phyloP scores from a whole-genome alignment of 2,888 invertebrate genomes.

The Uropetala carovei region DNA sequence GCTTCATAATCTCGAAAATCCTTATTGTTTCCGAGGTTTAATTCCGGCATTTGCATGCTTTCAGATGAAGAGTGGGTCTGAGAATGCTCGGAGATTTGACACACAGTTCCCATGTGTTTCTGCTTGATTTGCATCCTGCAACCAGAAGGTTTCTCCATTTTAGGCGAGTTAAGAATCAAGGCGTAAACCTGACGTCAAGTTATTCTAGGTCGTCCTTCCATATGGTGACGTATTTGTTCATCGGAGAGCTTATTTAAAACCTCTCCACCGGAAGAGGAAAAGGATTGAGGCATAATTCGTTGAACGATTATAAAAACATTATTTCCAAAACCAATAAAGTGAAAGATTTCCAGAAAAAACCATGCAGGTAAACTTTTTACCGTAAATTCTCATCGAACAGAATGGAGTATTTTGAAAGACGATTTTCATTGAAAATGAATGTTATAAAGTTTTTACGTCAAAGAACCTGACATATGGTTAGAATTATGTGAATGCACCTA shows the following conservation, averaged over 20 bases:
- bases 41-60: conserved; percentile 28
- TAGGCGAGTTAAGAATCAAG: not conserved
- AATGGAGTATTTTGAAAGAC: too few species aligned
- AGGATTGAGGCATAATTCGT: too few species aligned
- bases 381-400: too few species aligned
- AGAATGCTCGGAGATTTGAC: conserved; percentile 13
- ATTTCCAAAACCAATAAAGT: too few species aligned
- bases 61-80: not conserved
- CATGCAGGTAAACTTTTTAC: too few species aligned
- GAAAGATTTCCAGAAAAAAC: too few species aligned
- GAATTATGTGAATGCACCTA: too few species aligned
- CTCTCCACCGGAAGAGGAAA: not conserved
- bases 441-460: too few species aligned
- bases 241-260: not conserved
- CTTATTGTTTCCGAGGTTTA: conserved; percentile 32
- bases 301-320: too few species aligned
- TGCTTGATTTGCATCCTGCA: not conserved
- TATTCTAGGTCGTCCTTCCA: not conserved
- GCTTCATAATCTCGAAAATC: conserved; percentile 13
- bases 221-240: not conserved
- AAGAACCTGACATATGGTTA: too few species aligned
- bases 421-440: too few species aligned
- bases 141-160: not conserved
- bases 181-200: not conserved
- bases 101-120: conserved; percentile 1